These are phyloP conservation scores for Bedellia somnulentella DNA, from an alignment of 2,888 invertebrate species.

Conservation along the genomic window DNA sequence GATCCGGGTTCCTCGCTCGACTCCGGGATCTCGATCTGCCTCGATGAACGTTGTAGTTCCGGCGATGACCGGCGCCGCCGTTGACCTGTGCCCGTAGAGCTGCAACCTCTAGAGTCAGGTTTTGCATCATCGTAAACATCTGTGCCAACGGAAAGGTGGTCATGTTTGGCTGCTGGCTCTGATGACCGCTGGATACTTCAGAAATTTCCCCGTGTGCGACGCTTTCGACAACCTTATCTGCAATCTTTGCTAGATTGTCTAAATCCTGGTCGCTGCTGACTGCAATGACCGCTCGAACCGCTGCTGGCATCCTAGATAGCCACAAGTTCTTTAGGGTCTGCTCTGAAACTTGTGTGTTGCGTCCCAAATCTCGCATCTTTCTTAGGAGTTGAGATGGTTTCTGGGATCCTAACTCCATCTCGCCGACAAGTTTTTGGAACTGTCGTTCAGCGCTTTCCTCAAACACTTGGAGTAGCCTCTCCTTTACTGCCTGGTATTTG, in stretches of 20 bases:
- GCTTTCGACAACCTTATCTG: conserved; percentile 5
- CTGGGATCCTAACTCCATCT: conserved; percentile 6
- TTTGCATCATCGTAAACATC: neutral
- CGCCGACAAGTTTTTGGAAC: conserved; percentile 5
- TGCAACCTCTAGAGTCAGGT: neutral
- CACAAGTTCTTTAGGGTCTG: no score
- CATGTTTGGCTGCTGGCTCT: neutral
- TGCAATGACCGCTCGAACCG: conserved; percentile 4
- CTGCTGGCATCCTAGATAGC: conserved; percentile 3
- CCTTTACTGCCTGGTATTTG: conserved; percentile 5
- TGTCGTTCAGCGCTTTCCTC: conserved; percentile 4
- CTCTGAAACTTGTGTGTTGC: no score
- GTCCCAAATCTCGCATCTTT: conserved; percentile 4
- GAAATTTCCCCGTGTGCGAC: neutral
- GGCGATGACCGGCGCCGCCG: neutral
- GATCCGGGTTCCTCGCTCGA: neutral
- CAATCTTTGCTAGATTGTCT: conserved; percentile 4
- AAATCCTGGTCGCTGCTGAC: conserved; percentile 1
- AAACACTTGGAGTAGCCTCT: neutral
- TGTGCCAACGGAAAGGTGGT: neutral
- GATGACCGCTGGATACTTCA: neutral
- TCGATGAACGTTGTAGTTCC: neutral
- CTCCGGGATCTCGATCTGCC: neutral
- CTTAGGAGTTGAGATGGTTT: conserved; percentile 6
- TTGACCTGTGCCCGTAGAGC: neutral